Percentiles rank a stretch among this genome's conserved stretches.
These are phyloP conservation scores for Leptopilina syphax DNA, from an alignment of 2,888 invertebrate species.

Conservation along the genomic window DNA sequence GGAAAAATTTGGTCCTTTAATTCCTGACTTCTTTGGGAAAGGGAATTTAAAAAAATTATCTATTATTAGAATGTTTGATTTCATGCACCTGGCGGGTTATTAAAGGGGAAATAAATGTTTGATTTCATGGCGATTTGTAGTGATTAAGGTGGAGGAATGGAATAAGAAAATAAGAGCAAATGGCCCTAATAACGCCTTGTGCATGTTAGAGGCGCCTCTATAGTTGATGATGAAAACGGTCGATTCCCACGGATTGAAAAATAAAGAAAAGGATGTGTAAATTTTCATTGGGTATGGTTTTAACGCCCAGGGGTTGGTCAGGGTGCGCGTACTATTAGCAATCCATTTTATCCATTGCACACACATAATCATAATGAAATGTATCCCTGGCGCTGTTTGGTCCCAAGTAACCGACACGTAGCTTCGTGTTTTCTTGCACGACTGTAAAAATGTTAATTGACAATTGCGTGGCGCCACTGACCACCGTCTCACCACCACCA, in stretches of 20 bases:
- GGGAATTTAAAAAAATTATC: too few relatives aligned
- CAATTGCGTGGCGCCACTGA: slow-evolving; percentile 74
- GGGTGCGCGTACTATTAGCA: slow-evolving; percentile 60
- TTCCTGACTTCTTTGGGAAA: too few relatives aligned
- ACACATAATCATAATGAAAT: slow-evolving; percentile 71
- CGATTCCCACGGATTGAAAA: slow-evolving; percentile 32
- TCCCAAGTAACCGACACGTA: slow-evolving; percentile 59
- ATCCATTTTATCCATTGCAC: slow-evolving; percentile 63
- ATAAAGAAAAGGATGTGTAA: slow-evolving; percentile 41
- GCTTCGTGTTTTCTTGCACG: slow-evolving; percentile 71
- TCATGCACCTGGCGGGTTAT: too few relatives aligned
- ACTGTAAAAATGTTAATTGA: slow-evolving; percentile 75
- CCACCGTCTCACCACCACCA: slow-evolving; percentile 58
- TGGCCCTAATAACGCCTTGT: not conserved
- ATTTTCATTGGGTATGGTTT: slow-evolving; percentile 21
- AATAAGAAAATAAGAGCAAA: not conserved
- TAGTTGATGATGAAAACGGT: not conserved
- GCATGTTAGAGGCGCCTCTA: slow-evolving; percentile 10
- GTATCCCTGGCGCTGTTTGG: slow-evolving; percentile 57
- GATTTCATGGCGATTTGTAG: too few relatives aligned
- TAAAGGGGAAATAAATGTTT: too few relatives aligned
- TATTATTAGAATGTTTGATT: too few relatives aligned
- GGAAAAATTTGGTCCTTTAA: too few relatives aligned
- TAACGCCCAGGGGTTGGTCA: slow-evolving; percentile 48
- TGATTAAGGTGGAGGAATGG: not conserved